phyloP scores from a whole-genome alignment of 1,140 invertebrate genomes.

The Lepidotrigona ventralis region DNA sequence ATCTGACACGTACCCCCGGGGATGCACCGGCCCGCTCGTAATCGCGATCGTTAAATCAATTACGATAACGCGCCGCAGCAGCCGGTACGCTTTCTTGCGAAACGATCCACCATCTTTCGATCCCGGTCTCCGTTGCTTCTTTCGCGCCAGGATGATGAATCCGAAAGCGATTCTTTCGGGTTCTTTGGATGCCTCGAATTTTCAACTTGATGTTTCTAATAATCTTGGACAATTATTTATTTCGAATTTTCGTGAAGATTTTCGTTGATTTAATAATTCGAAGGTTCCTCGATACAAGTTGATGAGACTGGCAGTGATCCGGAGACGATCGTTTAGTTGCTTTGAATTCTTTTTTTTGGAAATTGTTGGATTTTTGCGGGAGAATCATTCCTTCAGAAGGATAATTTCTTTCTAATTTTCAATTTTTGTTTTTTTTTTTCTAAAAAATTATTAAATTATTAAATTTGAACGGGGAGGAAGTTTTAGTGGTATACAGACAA shows the following conservation, averaged over 20 bases:
- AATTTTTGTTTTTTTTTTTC: no score
- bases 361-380: no score
- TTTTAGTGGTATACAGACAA: no score
- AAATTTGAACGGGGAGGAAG: no score
- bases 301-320: neutral
- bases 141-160: accelerated
- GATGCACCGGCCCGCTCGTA: conserved; percentile 28
- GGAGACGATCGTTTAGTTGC: no score
- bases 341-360: no score
- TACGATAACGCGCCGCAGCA: conserved; percentile 40
- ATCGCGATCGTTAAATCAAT: conserved; percentile 60
- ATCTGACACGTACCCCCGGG: conserved; percentile 45
- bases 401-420: no score
- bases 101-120: neutral
- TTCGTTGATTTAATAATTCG: neutral
- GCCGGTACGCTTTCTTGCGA: neutral
- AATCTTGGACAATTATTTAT: neutral
- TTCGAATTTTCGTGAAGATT: neutral
- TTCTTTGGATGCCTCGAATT: no score
- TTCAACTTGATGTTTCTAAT: no score
- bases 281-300: neutral
- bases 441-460: no score
- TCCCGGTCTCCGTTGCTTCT: neutral
- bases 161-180: no score
- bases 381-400: no score